Evolutionary conservation across 2,888 invertebrate genomes (phyloP), one percentile per base, ranked within the genome.

Genomic region (Caenorhabditis sp.): DNA sequence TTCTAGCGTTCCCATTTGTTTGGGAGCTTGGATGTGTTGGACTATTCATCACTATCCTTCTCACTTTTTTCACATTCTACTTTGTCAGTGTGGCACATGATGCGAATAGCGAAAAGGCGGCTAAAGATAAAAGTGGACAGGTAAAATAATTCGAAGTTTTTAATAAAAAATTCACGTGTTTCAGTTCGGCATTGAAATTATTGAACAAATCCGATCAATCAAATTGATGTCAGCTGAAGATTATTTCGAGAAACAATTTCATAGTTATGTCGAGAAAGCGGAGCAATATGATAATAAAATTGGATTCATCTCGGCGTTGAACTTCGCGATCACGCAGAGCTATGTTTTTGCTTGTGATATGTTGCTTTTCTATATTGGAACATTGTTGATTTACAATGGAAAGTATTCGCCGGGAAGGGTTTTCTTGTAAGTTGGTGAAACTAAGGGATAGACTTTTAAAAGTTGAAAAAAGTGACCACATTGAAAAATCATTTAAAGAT

Each of bases 171-270:
- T n/a, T n/a, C n/a, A 31, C 14, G 17, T 43, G 12, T n/a, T 70
- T 78, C 21, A 77, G 75, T 80, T 89, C 36, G 88, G 88, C 10
- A 83, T 87, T 25, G 89, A 90, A 75, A 87, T 87, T n/a, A 83
- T 90, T n/a, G 89, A 88, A 74, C 89, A 89, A 59, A 87, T 89
- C 4, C 74, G 88, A 59, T 88, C 89, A 1, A 88, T 89, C 7
- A 88, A 88, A 25, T 81, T 89, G 43, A 74, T 89, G 53, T 86
- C 87, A 0, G 85, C 86, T 58, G 89, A 89, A 64, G 70, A 77
- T n/a, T 78, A 82, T 31, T 89, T 89, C 71, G 80, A 83, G 26
- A 74, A 84, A 4, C 78, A 77, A 56, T 89, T 87, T 65, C 77
- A 77, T 5, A 53, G 66, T 1, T 72, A 85, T 60, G 82, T 78